Percentiles rank a stretch among this genome's conserved stretches.
These are phyloP conservation scores for Eulemur rubriventer DNA, from an alignment of 2,797 vertebrate genomes.

Conservation along the genomic window DNA sequence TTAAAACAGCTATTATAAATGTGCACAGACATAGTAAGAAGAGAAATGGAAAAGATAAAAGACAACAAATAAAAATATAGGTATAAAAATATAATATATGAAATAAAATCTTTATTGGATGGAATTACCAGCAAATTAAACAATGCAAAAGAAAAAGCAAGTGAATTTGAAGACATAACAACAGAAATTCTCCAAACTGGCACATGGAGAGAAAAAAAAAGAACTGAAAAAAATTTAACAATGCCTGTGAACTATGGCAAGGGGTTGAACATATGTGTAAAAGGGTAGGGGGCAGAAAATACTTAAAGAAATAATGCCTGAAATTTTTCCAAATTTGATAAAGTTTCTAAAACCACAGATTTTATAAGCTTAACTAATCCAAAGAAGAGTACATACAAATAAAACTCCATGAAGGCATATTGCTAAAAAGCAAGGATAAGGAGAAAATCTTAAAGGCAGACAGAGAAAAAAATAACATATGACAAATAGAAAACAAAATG, in stretches of 20 bases:
- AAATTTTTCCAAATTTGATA: not conserved
- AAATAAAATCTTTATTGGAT: not conserved
- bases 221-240: not conserved
- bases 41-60: not conserved
- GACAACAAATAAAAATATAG: not conserved
- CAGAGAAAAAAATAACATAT: not conserved
- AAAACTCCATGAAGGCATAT: not conserved
- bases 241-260: not conserved
- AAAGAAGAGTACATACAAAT: not conserved
- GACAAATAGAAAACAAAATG: not conserved
- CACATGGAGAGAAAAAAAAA: not conserved
- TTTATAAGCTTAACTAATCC: not conserved
- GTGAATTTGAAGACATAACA: not conserved
- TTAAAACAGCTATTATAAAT: not conserved
- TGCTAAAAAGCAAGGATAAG: not conserved
- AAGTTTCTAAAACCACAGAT: not conserved
- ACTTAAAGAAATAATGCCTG: not conserved
- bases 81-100: not conserved
- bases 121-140: not conserved
- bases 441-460: not conserved
- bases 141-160: not conserved
- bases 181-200: not conserved
- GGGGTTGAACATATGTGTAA: not conserved
- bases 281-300: not conserved
- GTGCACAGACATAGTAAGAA: not conserved